Conservation (phyloP, 2,888 invertebrate genomes). For the Plagodis dolabraria region DNA sequence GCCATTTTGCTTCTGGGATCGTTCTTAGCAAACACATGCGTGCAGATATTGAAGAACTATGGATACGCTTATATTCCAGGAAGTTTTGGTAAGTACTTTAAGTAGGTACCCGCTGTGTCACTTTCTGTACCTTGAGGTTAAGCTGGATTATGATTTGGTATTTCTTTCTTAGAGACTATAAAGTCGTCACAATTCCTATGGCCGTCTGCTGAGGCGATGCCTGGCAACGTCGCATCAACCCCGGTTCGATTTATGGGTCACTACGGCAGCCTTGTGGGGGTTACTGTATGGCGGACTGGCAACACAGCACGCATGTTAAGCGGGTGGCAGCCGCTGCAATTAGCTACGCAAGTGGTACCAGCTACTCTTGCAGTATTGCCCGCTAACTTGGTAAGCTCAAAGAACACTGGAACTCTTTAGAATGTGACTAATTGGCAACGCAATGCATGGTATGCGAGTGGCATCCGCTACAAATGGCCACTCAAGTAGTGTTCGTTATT, state of each 20-base stretch:
- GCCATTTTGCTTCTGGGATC: slow-evolving; percentile 90
- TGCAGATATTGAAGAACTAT: slow-evolving; percentile 89
- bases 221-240: slow-evolving; percentile 83
- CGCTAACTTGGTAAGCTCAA: slow-evolving; percentile 78
- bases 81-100: slow-evolving; percentile 90
- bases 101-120: not conserved
- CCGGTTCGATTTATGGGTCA: slow-evolving; percentile 89
- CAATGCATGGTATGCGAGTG: not conserved
- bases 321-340: slow-evolving; percentile 92
- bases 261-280: slow-evolving; percentile 89
- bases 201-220: slow-evolving; percentile 85
- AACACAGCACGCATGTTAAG: slow-evolving; percentile 85
- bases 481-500: not conserved
- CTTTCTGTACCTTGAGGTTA: not conserved
- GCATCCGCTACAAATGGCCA: not conserved
- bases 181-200: slow-evolving; percentile 90
- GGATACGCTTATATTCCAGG: slow-evolving; percentile 92
- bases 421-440: not conserved
- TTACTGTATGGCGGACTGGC: slow-evolving; percentile 86
- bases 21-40: slow-evolving; percentile 92
- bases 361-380: slow-evolving; percentile 92
- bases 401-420: not conserved
- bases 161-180: slow-evolving; percentile 85
- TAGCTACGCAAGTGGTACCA: slow-evolving; percentile 96
- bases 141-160: not conserved